Evolutionary conservation across 2,888 invertebrate genomes (phyloP).

Genomic region (Strigamia maritima): DNA sequence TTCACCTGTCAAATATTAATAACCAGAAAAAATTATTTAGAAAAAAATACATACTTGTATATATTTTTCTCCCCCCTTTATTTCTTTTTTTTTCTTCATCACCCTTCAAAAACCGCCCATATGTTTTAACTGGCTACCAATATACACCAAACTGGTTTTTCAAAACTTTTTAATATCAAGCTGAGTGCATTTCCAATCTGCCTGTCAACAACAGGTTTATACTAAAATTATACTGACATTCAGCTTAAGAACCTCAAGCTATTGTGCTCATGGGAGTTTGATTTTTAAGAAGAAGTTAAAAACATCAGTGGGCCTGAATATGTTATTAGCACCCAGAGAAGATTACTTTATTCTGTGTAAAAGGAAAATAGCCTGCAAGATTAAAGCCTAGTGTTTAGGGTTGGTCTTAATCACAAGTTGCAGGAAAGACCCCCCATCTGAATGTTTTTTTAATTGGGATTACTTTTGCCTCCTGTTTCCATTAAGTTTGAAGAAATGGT

Average conservation of each 20-base stretch:
- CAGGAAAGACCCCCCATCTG: not conserved
- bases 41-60: not conserved
- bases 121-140: not conserved
- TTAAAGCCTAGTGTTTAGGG: constrained; percentile 7
- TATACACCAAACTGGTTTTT: constrained; percentile 8
- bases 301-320: not conserved
- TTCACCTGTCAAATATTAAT: constrained; percentile 25
- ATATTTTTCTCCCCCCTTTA: not conserved
- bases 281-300: not conserved
- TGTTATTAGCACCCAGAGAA: constrained; percentile 21
- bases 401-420: constrained; percentile 18
- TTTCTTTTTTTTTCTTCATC: not conserved
- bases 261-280: constrained; percentile 17
- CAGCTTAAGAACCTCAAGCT: not conserved
- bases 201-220: constrained; percentile 33
- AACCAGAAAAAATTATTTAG: not conserved
- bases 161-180: constrained; percentile 26
- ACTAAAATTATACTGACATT: constrained; percentile 34
- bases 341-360: constrained; percentile 17
- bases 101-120: constrained; percentile 4
- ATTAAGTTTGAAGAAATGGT: not conserved
- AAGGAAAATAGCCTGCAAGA: not conserved
- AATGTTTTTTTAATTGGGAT: not conserved
- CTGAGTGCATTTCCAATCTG: constrained; percentile 32
- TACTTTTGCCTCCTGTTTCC: not conserved